Conservation (phyloP, 2,113 vertebrate genomes). For the Mus spicilegus region DNA sequence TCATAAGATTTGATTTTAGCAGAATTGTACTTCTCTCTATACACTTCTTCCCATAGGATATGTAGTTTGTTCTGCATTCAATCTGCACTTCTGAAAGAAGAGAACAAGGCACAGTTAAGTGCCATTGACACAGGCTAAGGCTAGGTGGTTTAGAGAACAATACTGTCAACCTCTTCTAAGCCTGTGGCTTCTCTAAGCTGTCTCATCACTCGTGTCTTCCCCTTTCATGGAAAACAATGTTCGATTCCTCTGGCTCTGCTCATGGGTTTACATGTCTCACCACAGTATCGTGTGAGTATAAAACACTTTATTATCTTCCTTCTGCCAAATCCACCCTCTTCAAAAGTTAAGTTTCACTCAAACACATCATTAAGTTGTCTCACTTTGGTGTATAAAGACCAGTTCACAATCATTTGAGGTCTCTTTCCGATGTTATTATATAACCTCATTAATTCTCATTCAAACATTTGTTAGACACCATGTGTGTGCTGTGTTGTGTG, state of each 20-base stretch:
- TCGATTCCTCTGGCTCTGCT: background rate
- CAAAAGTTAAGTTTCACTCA: conserved; percentile 48
- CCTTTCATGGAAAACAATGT: background rate
- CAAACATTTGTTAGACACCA: background rate
- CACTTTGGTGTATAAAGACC: background rate
- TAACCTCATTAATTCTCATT: background rate
- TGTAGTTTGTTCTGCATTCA: background rate
- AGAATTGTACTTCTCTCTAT: background rate
- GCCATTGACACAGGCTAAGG: background rate
- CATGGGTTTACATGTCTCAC: background rate
- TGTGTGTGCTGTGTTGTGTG: background rate
- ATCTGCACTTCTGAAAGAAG: background rate
- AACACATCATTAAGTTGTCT: background rate
- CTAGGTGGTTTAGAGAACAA: background rate
- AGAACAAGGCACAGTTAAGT: background rate
- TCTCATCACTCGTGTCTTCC: background rate
- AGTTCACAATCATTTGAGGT: background rate
- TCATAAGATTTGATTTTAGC: background rate
- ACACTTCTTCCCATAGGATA: background rate
- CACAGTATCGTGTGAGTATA: background rate
- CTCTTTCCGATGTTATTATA: background rate
- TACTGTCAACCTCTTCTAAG: too few relatives aligned
- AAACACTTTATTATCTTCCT: background rate
- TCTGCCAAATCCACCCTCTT: conserved; percentile 5
- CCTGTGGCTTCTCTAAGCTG: background rate